These are phyloP conservation scores for Choloepus hoffmanni DNA, from an alignment of 2,113 vertebrate genomes.

Conservation along the genomic window DNA sequence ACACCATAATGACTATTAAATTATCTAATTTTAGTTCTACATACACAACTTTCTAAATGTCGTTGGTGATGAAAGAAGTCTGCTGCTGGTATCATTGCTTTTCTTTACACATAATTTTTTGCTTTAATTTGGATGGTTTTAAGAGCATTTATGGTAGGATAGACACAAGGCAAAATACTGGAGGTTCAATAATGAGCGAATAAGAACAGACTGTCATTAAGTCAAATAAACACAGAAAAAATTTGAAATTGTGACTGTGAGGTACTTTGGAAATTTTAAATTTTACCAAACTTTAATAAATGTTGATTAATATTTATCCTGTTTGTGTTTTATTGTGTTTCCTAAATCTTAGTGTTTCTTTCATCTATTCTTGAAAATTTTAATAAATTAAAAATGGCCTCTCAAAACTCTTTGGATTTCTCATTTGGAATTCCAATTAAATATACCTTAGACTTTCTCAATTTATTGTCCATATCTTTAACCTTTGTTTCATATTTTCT, in stretches of 20 bases:
- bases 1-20: not conserved
- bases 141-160: no score
- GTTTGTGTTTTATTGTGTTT: not conserved
- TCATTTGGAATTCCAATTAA: not conserved
- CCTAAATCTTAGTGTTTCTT: not conserved
- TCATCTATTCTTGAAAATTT: not conserved
- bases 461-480: not conserved
- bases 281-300: not conserved
- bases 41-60: conserved; percentile 9
- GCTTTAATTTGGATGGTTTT: not conserved
- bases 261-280: not conserved
- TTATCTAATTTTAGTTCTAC: not conserved
- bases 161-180: no score
- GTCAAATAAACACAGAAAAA: no score
- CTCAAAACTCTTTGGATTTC: not conserved
- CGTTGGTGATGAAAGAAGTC: not conserved
- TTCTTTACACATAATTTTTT: not conserved
- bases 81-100: not conserved
- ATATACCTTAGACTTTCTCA: no score
- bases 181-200: no score
- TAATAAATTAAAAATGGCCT: not conserved
- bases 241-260: no score
- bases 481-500: not conserved
- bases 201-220: no score
- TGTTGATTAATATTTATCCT: not conserved